Evolutionary conservation across 2,797 vertebrate species (phyloP).

Genomic region (Cyprinodon diabolis): DNA sequence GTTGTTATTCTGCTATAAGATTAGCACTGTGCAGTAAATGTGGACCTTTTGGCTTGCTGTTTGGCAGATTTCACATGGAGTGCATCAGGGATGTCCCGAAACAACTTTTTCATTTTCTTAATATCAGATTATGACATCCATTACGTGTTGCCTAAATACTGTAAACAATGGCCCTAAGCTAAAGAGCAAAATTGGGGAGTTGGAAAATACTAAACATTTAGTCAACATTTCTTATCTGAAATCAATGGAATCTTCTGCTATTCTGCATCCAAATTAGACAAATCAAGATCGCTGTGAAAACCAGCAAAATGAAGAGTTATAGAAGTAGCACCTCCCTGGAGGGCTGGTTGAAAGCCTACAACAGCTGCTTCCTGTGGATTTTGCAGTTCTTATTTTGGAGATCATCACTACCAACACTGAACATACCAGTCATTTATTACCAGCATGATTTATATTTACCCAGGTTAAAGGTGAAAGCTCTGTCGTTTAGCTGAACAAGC

Average conservation of each 20-base stretch:
- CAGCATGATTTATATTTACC: neutral
- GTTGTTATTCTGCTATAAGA: neutral
- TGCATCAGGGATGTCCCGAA: neutral
- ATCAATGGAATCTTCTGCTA: neutral
- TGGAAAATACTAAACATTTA: neutral
- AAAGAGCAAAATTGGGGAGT: neutral
- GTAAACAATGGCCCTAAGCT: neutral
- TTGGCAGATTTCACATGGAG: neutral
- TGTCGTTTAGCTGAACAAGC: neutral
- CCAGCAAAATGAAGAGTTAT: neutral
- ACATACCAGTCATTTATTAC: conserved; percentile 1
- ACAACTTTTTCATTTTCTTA: too few relatives aligned
- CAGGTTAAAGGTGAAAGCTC: conserved; percentile 7
- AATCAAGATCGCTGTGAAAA: neutral
- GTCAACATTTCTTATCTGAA: neutral
- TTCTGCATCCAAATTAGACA: neutral
- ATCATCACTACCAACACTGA: conserved; percentile 3
- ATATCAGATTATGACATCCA: too few relatives aligned
- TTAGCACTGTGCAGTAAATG: neutral
- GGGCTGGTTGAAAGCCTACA: neutral
- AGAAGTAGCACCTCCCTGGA: neutral
- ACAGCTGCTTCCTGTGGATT: neutral
- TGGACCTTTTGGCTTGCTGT: neutral
- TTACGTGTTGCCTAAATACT: neutral
- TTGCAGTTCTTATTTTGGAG: conserved; percentile 6